phyloP scores from a whole-genome alignment of 2,113 vertebrate genomes.

The Equus przewalskii region DNA sequence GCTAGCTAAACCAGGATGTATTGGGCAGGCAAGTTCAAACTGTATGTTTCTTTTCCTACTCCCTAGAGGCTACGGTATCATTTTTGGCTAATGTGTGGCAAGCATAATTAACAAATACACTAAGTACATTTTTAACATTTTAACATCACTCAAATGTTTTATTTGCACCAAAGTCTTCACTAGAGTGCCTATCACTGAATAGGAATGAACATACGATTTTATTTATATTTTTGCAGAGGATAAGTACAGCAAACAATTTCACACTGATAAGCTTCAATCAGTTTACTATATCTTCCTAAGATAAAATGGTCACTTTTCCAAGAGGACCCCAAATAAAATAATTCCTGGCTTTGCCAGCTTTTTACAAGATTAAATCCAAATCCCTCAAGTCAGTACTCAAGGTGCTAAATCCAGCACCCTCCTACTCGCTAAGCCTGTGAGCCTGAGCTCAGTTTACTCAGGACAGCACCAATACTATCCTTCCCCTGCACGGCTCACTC shows the following conservation, averaged over 20 bases:
- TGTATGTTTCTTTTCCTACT: neutral
- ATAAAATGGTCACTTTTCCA: neutral
- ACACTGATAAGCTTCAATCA: neutral
- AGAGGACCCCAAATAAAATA: neutral
- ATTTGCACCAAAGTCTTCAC: constrained; percentile 1
- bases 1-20: neutral
- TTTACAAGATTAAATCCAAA: constrained; percentile 48
- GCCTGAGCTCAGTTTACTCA: neutral
- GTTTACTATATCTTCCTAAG: neutral
- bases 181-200: neutral
- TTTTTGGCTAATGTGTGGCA: neutral
- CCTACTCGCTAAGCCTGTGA: neutral
- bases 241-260: neutral
- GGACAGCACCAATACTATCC: neutral
- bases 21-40: neutral
- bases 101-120: neutral
- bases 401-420: neutral
- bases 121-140: neutral
- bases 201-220: constrained; percentile 13
- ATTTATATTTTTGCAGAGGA: constrained; percentile 23
- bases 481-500: neutral
- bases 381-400: neutral
- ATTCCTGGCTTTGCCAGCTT: neutral
- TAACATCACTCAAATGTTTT: neutral
- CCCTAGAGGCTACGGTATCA: neutral